Evolutionary conservation across 2,113 vertebrate genomes (phyloP).

Genomic region (Prionailurus bengalensis): DNA sequence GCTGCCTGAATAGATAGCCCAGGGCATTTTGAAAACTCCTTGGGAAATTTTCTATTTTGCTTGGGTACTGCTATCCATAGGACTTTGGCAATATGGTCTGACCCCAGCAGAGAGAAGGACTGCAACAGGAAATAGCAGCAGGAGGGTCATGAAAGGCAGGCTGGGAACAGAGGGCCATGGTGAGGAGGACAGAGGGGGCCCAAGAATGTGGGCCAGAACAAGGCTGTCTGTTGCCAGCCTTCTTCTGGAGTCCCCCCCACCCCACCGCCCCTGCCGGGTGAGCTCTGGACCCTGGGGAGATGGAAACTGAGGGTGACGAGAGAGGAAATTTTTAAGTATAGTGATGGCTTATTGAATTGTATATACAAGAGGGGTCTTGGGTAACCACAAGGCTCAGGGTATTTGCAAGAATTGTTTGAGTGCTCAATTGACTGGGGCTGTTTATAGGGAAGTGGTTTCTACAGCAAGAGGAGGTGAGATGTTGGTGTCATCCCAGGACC

Average conservation of each 20-base stretch:
- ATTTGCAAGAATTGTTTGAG: slow-evolving; percentile 51
- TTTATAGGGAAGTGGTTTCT: slow-evolving; percentile 80
- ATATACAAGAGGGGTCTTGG: slow-evolving; percentile 52
- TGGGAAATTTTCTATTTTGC: not conserved
- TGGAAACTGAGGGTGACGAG: not conserved
- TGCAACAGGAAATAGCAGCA: not conserved
- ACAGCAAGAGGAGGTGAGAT: slow-evolving; percentile 53
- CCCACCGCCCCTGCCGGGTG: not conserved
- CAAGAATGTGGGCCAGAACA: not conserved
- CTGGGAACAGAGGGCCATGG: slow-evolving; percentile 13
- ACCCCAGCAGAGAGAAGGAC: not conserved
- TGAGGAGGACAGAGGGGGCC: slow-evolving; percentile 30
- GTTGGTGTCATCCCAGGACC: slow-evolving; percentile 24
- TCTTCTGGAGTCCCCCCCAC: not conserved
- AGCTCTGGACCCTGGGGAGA: not conserved
- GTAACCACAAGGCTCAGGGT: slow-evolving; percentile 66
- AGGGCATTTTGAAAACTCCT: not conserved
- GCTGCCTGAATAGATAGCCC: not conserved
- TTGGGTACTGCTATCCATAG: not conserved
- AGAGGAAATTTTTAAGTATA: slow-evolving; percentile 61
- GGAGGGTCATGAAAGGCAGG: slow-evolving; percentile 24
- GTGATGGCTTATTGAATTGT: slow-evolving; percentile 37
- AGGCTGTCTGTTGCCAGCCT: not conserved
- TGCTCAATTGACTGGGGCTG: not conserved
- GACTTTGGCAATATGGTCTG: not conserved